Conservation (phyloP, 1,140 invertebrate genomes). For the Drosophila nikananu region DNA sequence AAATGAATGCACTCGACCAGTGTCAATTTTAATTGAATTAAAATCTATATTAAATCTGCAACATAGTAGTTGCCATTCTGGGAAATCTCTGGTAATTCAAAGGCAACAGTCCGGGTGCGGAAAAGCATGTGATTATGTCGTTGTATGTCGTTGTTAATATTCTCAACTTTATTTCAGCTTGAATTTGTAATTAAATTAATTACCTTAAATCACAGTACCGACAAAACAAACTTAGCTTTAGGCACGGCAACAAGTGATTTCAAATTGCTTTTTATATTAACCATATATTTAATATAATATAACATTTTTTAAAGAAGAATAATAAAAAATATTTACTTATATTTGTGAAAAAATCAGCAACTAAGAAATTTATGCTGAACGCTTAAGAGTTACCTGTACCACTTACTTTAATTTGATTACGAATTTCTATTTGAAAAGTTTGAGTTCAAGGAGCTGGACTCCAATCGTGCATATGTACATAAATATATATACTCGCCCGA, state of each 20-base stretch:
- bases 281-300: background rate
- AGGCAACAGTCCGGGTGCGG: background rate
- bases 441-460: conserved; percentile 14
- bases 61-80: background rate
- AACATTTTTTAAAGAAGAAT: too few species aligned
- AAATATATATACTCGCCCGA: background rate
- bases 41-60: conserved; percentile 1
- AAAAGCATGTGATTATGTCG: background rate
- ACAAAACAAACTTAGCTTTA: too few species aligned
- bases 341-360: background rate
- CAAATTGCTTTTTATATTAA: background rate
- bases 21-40: conserved; percentile 5
- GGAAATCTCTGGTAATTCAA: background rate
- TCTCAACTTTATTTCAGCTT: too few species aligned
- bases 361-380: background rate
- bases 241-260: too few species aligned
- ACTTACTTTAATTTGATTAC: conserved; percentile 23
- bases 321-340: background rate
- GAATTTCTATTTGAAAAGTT: conserved; percentile 26
- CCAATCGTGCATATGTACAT: background rate
- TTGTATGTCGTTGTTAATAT: background rate
- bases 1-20: background rate
- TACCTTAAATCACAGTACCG: too few species aligned
- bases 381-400: background rate
- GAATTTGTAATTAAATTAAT: too few species aligned